phyloP scores from a whole-genome alignment of 2,113 vertebrate species.

The Dinomys branickii region DNA sequence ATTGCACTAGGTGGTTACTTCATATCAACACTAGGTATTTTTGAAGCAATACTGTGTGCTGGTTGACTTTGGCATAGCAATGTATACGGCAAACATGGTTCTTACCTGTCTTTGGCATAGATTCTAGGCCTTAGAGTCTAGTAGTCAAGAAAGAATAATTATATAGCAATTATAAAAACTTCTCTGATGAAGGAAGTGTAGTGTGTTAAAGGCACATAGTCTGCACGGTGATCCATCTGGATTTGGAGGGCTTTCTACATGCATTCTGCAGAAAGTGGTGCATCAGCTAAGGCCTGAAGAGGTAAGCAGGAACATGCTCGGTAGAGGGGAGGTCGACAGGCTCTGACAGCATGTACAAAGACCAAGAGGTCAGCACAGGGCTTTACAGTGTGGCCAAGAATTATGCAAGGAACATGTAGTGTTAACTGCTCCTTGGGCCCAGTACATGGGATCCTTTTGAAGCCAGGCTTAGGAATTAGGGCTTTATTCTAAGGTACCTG shows the following conservation, averaged over 20 bases:
- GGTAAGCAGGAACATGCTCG: neutral
- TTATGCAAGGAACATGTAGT: neutral
- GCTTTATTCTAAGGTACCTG: neutral
- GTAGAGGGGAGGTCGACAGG: neutral
- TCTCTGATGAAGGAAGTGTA: neutral
- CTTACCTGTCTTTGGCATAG: neutral
- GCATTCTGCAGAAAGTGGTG: neutral
- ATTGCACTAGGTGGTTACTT: neutral
- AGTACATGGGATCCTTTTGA: neutral
- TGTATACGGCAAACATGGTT: neutral
- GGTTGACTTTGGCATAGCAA: neutral
- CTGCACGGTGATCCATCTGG: neutral
- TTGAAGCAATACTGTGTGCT: neutral
- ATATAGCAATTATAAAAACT: neutral
- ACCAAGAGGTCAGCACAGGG: neutral
- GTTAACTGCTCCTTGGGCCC: neutral
- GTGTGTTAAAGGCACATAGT: neutral
- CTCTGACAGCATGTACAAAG: neutral
- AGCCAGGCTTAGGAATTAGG: neutral
- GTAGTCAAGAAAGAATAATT: neutral
- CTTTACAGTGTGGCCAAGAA: neutral
- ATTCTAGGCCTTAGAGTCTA: neutral
- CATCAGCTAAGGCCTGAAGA: neutral
- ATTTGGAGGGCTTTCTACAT: neutral
- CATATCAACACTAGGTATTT: neutral